These are phyloP conservation scores for Mycetomoellerius zeteki DNA, from an alignment of 1,140 invertebrate genomes.

Conservation along the genomic window DNA sequence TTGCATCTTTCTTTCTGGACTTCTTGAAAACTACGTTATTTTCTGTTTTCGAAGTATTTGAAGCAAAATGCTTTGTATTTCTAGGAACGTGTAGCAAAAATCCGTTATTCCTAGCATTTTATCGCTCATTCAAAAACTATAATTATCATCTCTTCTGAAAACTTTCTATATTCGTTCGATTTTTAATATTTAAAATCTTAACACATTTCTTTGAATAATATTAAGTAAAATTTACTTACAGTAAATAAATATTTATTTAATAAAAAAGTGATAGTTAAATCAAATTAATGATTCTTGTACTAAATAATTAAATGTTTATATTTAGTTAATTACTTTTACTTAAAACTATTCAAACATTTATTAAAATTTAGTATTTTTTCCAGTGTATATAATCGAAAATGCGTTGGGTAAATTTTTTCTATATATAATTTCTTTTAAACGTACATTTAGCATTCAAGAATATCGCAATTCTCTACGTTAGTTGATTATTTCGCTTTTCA, in stretches of 20 bases:
- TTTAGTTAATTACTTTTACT: no score
- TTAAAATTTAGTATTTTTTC: no score
- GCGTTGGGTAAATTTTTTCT: not conserved
- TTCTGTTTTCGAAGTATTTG: not conserved
- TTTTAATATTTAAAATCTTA: not conserved
- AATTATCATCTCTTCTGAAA: not conserved
- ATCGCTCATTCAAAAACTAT: not conserved
- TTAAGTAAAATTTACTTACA: no score
- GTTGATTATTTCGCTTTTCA: constrained; percentile 19
- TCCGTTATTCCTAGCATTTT: not conserved
- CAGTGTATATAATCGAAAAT: not conserved
- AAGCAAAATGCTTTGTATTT: not conserved
- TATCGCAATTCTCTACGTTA: not conserved
- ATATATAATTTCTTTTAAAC: not conserved
- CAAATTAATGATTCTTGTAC: no score
- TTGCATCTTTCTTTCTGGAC: not conserved
- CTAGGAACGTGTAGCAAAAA: not conserved
- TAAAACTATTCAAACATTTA: no score
- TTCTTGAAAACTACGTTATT: not conserved
- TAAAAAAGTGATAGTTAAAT: no score
- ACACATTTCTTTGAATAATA: no score
- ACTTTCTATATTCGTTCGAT: not conserved
- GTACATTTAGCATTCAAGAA: not conserved
- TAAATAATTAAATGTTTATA: no score
- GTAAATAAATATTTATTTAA: no score